Percentiles rank a stretch among this genome's conserved stretches.
These are phyloP conservation scores for Catocala sponsa DNA, from an alignment of 2,888 invertebrate species.

Conservation along the genomic window DNA sequence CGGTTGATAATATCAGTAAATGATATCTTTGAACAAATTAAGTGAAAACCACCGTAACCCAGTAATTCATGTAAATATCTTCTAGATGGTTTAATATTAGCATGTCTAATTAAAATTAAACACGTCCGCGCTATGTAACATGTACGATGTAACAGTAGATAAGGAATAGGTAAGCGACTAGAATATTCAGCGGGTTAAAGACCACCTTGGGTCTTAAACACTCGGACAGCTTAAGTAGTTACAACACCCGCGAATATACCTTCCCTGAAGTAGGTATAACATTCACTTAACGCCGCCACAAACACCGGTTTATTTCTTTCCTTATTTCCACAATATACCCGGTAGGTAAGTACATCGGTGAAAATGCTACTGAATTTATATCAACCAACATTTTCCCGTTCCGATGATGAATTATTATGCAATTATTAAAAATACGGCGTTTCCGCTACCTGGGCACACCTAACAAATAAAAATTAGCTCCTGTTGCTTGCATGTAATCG, in stretches of 20 bases:
- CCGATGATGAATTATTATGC: slow-evolving; percentile 49
- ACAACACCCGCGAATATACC: slow-evolving; percentile 25
- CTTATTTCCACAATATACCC: slow-evolving; percentile 15
- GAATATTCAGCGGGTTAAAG: slow-evolving; percentile 11
- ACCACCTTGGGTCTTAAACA: slow-evolving; percentile 15
- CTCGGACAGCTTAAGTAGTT: slow-evolving; percentile 32
- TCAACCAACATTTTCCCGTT: slow-evolving; percentile 27
- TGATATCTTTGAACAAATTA: no score
- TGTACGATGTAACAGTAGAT: no score
- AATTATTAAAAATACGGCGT: slow-evolving; percentile 46
- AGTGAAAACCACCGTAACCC: no score
- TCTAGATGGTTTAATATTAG: no score
- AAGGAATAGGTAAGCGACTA: no score
- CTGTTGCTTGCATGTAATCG: slow-evolving; percentile 34
- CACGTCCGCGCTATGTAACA: background rate
- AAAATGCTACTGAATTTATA: slow-evolving; percentile 43
- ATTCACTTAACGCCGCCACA: slow-evolving; percentile 21
- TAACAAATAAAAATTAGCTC: slow-evolving; percentile 40
- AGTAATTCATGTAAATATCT: no score
- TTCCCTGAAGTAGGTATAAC: slow-evolving; percentile 18
- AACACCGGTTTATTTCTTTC: slow-evolving; percentile 26
- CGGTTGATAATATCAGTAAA: no score
- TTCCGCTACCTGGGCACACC: slow-evolving; percentile 20
- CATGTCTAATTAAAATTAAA: background rate
- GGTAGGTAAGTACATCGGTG: slow-evolving; percentile 8